Base-by-base conservation (phyloP, 2,797 vertebrate genomes). In the Rhynchotus rufescens region DNA sequence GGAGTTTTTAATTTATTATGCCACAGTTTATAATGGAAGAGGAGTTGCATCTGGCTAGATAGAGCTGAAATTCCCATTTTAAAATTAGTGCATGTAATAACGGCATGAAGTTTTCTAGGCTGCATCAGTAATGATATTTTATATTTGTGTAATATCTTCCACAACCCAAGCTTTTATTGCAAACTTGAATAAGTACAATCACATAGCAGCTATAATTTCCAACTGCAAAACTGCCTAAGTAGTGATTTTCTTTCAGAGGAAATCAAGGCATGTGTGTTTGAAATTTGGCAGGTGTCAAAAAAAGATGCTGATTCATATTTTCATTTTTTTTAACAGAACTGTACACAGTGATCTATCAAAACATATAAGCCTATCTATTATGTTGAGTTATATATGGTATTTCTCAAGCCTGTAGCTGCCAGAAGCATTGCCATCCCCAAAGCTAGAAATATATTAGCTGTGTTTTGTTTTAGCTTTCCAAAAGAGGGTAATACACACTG, bases 361-460 rank as follows among this genome's bases (percentile, higher is more conserved):
- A 81, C 12, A 28, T 3, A 2, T 59, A 61, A 75, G 1, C 1
- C 17, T 66, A 10, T 45, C 34, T 69, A 22, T 21, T 54, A 11
- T 34, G 32, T 15, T 45, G 51, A 66, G 36, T 36, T 78, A 38
- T 28, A 38, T 28, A 20, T 51, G 10, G 11, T 22, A 73, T 81
- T 88, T 90, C 60, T 69, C 71, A 84, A 42, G 20, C 34, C 47
- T 59, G 10, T 73, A 64, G 38, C 32, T 86, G 42, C 72, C 38
- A 56, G 17, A 75, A 42, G 22, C 8, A 14, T 42, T 81, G 52
- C 20, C 30, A 45, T 65, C 7, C 7, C 9, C 6, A 6, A 75
- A 12, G 38, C 21, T 59, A 82, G 28, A 87, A 56, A 42, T 8
- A 22, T 49, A 54, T 25, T 36, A 68, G 6, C 21, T 77, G 9